Percentiles rank a stretch among this genome's conserved stretches.
phyloP scores from a whole-genome alignment of 2,113 vertebrate genomes.

The Oxyura jamaicensis region DNA sequence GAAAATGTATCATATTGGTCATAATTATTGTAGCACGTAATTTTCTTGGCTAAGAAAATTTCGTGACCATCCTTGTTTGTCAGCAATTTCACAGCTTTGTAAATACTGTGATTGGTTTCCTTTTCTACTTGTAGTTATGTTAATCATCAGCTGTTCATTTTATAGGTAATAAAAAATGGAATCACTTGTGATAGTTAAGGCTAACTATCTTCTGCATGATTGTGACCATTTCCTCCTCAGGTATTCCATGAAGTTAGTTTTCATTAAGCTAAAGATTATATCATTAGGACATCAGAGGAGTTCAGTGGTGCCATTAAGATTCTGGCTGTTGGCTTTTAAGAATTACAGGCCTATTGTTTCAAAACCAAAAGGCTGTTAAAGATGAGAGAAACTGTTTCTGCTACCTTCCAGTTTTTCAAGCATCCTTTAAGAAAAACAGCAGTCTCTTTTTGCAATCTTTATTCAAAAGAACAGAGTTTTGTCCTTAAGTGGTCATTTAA shows the following conservation, averaged over 20 bases:
- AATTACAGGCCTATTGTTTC: too few species aligned
- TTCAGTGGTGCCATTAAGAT: too few species aligned
- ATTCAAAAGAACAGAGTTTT: background rate
- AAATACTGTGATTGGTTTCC: background rate
- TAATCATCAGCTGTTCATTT: too few species aligned
- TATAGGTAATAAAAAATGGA: background rate
- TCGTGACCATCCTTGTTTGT: background rate
- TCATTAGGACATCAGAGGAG: too few species aligned
- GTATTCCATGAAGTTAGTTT: too few species aligned
- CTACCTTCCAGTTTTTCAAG: too few species aligned
- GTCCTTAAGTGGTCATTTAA: background rate
- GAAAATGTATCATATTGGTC: background rate
- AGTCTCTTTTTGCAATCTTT: background rate
- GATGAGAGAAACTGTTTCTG: too few species aligned
- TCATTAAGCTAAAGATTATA: too few species aligned
- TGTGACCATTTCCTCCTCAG: background rate
- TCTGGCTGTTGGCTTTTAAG: too few species aligned
- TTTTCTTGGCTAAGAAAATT: background rate
- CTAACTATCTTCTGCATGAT: background rate
- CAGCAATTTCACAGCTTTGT: background rate
- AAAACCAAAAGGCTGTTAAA: too few species aligned
- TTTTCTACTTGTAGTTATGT: background rate
- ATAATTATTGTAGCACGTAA: background rate
- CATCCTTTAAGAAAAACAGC: background rate
- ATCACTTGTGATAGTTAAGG: background rate